Evolutionary conservation across 2,113 vertebrate species (phyloP).

Genomic region (Procavia capensis): DNA sequence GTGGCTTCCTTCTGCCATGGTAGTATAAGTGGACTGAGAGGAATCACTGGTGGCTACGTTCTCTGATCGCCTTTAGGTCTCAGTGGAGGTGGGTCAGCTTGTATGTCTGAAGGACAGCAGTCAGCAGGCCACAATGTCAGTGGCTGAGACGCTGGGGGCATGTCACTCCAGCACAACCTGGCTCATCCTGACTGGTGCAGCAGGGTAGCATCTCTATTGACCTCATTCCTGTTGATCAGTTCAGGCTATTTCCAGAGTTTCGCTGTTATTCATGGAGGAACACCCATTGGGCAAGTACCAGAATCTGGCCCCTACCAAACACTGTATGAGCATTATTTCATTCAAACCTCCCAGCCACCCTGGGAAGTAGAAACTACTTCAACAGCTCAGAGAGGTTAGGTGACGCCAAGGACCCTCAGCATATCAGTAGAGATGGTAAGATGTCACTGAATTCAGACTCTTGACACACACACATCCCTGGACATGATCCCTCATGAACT

Average conservation of each 20-base stretch:
- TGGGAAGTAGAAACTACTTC: background rate
- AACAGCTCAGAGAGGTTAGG: background rate
- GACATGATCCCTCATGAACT: background rate
- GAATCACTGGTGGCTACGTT: background rate
- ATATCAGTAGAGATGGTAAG: background rate
- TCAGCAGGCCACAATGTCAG: background rate
- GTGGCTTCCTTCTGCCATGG: background rate
- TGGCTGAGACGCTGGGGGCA: background rate
- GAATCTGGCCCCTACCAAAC: background rate
- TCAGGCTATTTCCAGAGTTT: background rate
- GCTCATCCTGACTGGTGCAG: background rate
- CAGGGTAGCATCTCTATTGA: background rate
- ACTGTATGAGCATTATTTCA: background rate
- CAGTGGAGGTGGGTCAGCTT: background rate
- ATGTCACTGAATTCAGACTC: background rate
- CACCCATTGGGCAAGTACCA: background rate
- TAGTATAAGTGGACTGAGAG: background rate
- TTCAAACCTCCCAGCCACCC: background rate
- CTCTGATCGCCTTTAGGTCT: background rate
- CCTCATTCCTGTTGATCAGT: background rate
- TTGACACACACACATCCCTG: background rate
- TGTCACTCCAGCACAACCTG: background rate
- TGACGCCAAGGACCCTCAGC: background rate
- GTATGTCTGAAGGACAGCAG: background rate
- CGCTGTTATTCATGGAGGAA: background rate